These are phyloP conservation scores for Plagodis dolabraria DNA, from an alignment of 2,888 invertebrate genomes.

Conservation along the genomic window DNA sequence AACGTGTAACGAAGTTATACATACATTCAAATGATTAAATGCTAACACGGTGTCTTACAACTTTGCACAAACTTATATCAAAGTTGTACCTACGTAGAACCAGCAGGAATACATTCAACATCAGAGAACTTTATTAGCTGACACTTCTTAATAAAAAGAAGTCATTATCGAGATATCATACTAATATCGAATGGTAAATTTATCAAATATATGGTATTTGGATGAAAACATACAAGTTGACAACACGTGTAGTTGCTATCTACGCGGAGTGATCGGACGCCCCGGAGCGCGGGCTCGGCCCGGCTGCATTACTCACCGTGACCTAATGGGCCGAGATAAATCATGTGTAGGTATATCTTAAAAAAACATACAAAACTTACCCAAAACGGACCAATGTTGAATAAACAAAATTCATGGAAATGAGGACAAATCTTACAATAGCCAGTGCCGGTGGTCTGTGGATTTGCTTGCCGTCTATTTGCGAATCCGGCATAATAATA, in stretches of 20 bases:
- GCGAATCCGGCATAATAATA: slow-evolving; percentile 57
- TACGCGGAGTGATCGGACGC: slow-evolving; percentile 75
- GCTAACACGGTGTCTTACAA: too few species aligned
- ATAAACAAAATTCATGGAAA: slow-evolving; percentile 84
- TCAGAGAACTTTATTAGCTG: slow-evolving; percentile 64
- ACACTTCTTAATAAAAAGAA: slow-evolving; percentile 69
- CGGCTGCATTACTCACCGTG: slow-evolving; percentile 78
- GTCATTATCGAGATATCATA: slow-evolving; percentile 76
- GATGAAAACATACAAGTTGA: slow-evolving; percentile 84
- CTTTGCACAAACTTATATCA: too few species aligned
- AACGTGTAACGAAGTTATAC: too few species aligned
- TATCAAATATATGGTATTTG: slow-evolving; percentile 78
- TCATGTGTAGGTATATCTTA: slow-evolving; percentile 65
- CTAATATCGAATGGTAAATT: slow-evolving; percentile 77
- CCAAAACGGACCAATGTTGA: slow-evolving; percentile 73
- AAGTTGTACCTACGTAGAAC: slow-evolving; percentile 23
- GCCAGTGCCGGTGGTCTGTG: slow-evolving; percentile 68
- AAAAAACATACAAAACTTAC: slow-evolving; percentile 71
- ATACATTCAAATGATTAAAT: too few species aligned
- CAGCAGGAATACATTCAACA: slow-evolving; percentile 36
- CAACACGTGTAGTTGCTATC: slow-evolving; percentile 82
- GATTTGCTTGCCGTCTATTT: slow-evolving; percentile 55
- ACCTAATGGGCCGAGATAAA: slow-evolving; percentile 82
- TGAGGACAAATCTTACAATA: slow-evolving; percentile 79
- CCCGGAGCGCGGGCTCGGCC: slow-evolving; percentile 69